A percentile compares a stretch with the other conserved stretches of the same genome.
phyloP scores from a whole-genome alignment of 2,888 invertebrate species.

The Nudaria mundana region DNA sequence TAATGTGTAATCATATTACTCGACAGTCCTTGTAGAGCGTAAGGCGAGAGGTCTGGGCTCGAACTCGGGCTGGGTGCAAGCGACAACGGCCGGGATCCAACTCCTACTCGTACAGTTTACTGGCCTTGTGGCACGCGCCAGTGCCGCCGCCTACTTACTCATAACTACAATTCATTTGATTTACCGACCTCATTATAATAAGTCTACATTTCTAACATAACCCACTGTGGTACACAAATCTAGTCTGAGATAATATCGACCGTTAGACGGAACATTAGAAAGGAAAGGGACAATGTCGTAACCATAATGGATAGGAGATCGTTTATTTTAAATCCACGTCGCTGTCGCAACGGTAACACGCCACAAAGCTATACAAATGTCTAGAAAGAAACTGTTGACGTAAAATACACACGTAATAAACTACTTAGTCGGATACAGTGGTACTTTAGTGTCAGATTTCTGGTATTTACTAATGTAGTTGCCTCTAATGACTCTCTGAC shows the following conservation, averaged over 20 bases:
- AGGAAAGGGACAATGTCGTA: constrained; percentile 44
- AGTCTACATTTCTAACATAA: constrained; percentile 40
- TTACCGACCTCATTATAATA: constrained; percentile 60
- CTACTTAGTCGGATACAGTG: constrained; percentile 25
- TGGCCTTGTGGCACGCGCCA: constrained; percentile 80
- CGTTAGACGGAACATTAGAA: constrained; percentile 30
- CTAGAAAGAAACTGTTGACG: constrained; percentile 22
- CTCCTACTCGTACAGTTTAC: constrained; percentile 62
- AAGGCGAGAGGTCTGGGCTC: constrained; percentile 22
- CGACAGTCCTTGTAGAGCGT: constrained; percentile 51
- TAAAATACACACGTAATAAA: constrained; percentile 26
- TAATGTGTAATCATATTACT: constrained; percentile 55
- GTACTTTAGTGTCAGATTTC: constrained; percentile 37
- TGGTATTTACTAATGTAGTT: constrained; percentile 36
- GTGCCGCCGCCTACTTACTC: constrained; percentile 37
- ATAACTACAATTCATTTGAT: constrained; percentile 61
- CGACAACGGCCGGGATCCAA: constrained; percentile 51
- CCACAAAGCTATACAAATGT: constrained; percentile 32
- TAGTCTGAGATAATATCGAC: constrained; percentile 22
- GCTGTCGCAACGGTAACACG: constrained; percentile 30
- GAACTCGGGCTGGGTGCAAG: constrained; percentile 41
- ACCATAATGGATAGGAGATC: constrained; percentile 34
- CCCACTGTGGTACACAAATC: constrained; percentile 24
- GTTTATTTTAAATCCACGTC: constrained; percentile 36
- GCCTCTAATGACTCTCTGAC: constrained; percentile 27